A percentile compares a stretch with the other conserved stretches of the same genome.
phyloP scores from a whole-genome alignment of 2,113 vertebrate species.

The Tautogolabrus adspersus region DNA sequence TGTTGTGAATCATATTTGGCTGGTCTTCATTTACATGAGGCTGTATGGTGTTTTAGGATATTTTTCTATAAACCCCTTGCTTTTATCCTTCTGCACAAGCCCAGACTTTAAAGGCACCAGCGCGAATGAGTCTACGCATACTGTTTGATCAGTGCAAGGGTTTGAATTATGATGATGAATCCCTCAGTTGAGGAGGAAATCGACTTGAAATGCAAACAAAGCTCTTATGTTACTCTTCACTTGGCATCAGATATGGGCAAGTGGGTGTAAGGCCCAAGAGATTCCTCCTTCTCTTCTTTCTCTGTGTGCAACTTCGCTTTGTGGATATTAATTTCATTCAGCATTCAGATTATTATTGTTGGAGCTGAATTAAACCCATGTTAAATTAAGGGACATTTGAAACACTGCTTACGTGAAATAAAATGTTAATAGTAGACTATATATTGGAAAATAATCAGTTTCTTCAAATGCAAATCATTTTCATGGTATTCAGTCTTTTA shows the following conservation, averaged over 20 bases:
- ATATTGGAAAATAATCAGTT: too few relatives aligned
- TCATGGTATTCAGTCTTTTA: too few relatives aligned
- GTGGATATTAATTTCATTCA: constrained; percentile 8
- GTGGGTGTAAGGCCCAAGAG: constrained; percentile 22
- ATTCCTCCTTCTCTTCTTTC: constrained; percentile 13
- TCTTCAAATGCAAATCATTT: too few relatives aligned
- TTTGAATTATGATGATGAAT: neutral
- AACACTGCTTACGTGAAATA: neutral
- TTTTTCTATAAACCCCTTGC: neutral
- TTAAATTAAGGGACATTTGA: neutral
- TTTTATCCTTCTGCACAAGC: neutral
- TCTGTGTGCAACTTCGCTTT: constrained; percentile 8
- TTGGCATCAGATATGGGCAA: constrained; percentile 34
- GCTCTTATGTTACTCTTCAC: constrained; percentile 26
- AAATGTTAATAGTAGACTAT: too few relatives aligned
- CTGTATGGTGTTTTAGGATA: neutral
- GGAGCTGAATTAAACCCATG: neutral
- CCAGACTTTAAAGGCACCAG: neutral
- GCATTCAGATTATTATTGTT: constrained; percentile 4
- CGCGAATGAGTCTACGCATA: neutral
- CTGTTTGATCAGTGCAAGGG: constrained; percentile 18
- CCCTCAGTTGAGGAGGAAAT: constrained; percentile 32
- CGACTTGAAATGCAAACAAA: constrained; percentile 36
- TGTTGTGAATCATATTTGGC: neutral
- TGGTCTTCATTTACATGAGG: too few relatives aligned